Evolutionary conservation across 53 echinoderm and acorn worm species (phyloP).

Genomic region (Echinometra lucunter): DNA sequence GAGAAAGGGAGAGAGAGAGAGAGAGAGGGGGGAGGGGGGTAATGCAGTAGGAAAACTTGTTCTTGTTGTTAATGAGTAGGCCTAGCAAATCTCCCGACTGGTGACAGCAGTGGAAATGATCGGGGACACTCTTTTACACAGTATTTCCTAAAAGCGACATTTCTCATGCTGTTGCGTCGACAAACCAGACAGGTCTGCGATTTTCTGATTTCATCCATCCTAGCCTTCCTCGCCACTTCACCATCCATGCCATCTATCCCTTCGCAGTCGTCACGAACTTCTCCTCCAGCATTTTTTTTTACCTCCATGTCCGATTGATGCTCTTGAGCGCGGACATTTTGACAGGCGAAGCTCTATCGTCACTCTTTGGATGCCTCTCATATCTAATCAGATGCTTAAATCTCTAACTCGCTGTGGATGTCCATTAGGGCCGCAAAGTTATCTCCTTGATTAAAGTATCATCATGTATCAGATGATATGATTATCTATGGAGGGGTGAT

Average conservation of each 20-base stretch:
- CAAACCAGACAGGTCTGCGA: neutral
- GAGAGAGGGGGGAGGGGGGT: no score
- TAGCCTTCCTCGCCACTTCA: neutral
- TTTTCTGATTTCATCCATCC: neutral
- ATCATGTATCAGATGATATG: neutral
- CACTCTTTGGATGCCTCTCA: neutral
- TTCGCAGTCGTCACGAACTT: constrained; percentile 13
- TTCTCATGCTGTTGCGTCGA: neutral
- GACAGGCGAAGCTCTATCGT: neutral
- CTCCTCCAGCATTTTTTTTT: neutral
- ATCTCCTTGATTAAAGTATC: neutral
- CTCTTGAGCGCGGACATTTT: constrained; percentile 19
- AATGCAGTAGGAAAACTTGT: no score
- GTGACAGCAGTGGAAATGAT: neutral
- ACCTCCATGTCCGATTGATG: neutral
- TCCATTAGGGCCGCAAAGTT: constrained; percentile 5
- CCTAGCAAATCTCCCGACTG: no score
- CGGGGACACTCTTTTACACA: neutral
- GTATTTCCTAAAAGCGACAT: neutral
- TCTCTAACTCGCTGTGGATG: neutral
- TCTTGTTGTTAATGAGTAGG: no score
- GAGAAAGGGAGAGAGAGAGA: no score
- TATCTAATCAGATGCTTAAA: constrained; percentile 30
- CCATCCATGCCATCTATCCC: neutral
- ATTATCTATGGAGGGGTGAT: neutral